A percentile compares a stretch with the other conserved stretches of the same genome.
Conservation (phyloP, 2,888 invertebrate genomes). For the Drosophila suboccidentalis region DNA sequence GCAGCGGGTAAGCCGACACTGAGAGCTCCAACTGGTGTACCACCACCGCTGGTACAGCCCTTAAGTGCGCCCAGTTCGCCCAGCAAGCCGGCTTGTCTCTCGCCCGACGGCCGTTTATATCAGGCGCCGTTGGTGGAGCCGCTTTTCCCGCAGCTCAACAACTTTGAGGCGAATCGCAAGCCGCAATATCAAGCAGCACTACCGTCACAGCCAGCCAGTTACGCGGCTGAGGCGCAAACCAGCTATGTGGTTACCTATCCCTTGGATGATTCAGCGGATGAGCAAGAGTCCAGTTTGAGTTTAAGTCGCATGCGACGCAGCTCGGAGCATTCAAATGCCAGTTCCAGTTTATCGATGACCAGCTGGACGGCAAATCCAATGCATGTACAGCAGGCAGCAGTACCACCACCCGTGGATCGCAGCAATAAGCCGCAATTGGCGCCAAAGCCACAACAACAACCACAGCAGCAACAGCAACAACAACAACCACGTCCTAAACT, state of each 20-base stretch:
- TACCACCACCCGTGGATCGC: conserved; percentile 59
- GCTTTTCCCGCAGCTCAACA: conserved; percentile 81
- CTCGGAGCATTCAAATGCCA: conserved; percentile 77
- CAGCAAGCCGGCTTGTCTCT: conserved; percentile 70
- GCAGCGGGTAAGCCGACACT: not conserved
- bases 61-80: conserved; percentile 64
- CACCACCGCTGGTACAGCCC: not conserved
- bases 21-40: not conserved
- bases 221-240: conserved; percentile 71
- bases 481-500: conserved; percentile 45
- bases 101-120: conserved; percentile 83
- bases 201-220: conserved; percentile 20
- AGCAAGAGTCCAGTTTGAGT: conserved; percentile 54
- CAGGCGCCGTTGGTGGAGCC: conserved; percentile 84
- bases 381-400: conserved; percentile 39
- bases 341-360: conserved; percentile 68
- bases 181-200: conserved; percentile 66
- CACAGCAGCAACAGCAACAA: not conserved
- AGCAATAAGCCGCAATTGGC: conserved; percentile 58
- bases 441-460: conserved; percentile 35
- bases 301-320: conserved; percentile 59
- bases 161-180: conserved; percentile 76
- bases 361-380: conserved; percentile 81
- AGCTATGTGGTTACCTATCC: conserved; percentile 81
- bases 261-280: conserved; percentile 74